Percentiles rank a stretch among this genome's conserved stretches.
Conservation (phyloP, 2,888 invertebrate genomes). For the Perithous albicinctus region DNA sequence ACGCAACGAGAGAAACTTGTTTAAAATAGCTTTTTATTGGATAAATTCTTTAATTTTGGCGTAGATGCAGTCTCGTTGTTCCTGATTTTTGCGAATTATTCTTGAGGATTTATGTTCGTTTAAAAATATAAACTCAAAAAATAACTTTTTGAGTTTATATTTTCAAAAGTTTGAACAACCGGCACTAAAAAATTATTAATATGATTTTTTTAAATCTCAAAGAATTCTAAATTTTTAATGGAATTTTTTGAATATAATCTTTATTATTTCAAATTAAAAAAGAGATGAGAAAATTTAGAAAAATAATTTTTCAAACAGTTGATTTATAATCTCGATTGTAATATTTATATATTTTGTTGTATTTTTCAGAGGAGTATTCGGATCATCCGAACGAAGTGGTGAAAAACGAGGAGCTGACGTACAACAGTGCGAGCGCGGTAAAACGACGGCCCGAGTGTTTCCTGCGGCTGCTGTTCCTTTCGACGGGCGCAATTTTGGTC, state of each 20-base stretch:
- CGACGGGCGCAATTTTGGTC: conserved; percentile 78
- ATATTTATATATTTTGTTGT: background rate
- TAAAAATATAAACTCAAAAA: too few relatives aligned
- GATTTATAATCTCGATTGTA: background rate
- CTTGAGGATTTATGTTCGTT: too few relatives aligned
- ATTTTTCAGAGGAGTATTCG: conserved; percentile 91
- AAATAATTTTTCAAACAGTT: background rate
- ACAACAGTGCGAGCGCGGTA: conserved; percentile 86
- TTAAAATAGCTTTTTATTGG: background rate
- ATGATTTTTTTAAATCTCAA: too few relatives aligned
- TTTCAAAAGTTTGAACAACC: too few relatives aligned
- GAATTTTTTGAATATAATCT: too few relatives aligned
- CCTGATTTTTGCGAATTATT: background rate
- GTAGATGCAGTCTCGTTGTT: background rate
- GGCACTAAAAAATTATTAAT: too few relatives aligned
- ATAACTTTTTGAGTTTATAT: too few relatives aligned
- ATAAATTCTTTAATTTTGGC: background rate
- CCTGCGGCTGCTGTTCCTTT: conserved; percentile 74
- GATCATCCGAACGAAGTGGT: conserved; percentile 96
- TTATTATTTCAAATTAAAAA: too few relatives aligned
- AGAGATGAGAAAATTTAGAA: too few relatives aligned
- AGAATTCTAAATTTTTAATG: too few relatives aligned
- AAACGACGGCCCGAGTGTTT: conserved; percentile 69
- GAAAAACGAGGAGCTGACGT: conserved; percentile 96
- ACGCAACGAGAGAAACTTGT: background rate